Evolutionary conservation across 2,888 invertebrate genomes (phyloP).

Genomic region (Platycnemis pennipes): DNA sequence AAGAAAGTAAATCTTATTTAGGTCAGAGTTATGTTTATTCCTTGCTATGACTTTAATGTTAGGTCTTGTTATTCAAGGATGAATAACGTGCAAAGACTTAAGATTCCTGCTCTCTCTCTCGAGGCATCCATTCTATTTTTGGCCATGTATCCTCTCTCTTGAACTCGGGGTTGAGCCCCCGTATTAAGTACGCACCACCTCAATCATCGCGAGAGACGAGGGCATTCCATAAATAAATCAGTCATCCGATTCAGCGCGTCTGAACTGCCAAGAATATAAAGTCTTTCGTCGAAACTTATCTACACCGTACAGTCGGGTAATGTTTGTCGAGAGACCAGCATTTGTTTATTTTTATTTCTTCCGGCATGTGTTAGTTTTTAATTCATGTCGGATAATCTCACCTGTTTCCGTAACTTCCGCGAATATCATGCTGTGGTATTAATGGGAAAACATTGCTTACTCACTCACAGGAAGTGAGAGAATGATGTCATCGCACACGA

Average conservation of each 20-base stretch:
- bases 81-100: background rate
- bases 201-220: background rate
- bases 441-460: too few relatives aligned
- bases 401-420: background rate
- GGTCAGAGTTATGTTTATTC: too few relatives aligned
- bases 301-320: too few relatives aligned
- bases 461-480: too few relatives aligned
- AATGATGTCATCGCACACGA: too few relatives aligned
- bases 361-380: too few relatives aligned
- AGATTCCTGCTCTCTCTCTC: background rate
- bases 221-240: slow-evolving; percentile 11
- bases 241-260: background rate
- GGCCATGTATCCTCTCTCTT: background rate
- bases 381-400: background rate
- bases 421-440: too few relatives aligned
- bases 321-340: background rate
- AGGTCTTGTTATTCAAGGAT: background rate
- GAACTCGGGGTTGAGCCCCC: background rate
- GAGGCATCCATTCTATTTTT: background rate
- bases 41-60: background rate
- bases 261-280: background rate
- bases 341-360: too few relatives aligned
- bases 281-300: background rate
- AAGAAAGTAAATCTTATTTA: too few relatives aligned
- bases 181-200: background rate